Conservation (phyloP, 2,113 vertebrate genomes). For the Bujurquina vittata region DNA sequence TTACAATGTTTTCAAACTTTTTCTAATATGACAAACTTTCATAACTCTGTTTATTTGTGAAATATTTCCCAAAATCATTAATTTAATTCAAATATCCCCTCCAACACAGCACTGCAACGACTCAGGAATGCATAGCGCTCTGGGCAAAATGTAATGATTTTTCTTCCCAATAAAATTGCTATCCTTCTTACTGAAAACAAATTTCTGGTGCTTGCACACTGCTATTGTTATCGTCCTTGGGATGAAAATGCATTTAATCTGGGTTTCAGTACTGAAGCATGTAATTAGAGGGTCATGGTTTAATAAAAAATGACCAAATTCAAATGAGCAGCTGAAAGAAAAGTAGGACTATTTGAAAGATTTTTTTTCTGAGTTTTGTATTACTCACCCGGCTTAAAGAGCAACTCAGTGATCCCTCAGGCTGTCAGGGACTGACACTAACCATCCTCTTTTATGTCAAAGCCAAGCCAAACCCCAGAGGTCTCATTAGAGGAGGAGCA, state of each 20-base stretch:
- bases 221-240: slow-evolving; percentile 40
- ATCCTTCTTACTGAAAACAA: slow-evolving; percentile 35
- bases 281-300: slow-evolving; percentile 42
- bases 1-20: not conserved
- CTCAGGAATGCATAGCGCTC: slow-evolving; percentile 16
- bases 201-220: slow-evolving; percentile 36
- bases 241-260: slow-evolving; percentile 41
- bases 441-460: slow-evolving; percentile 53
- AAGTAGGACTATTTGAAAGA: not conserved
- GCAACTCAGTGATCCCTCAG: slow-evolving; percentile 29
- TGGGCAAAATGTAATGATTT: slow-evolving; percentile 45
- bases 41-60: slow-evolving; percentile 13
- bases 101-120: slow-evolving; percentile 19
- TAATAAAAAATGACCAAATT: slow-evolving; percentile 19
- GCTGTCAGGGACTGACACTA: slow-evolving; percentile 43
- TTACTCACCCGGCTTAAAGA: slow-evolving; percentile 11
- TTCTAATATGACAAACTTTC: not conserved
- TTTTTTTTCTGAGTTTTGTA: slow-evolving; percentile 20
- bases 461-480: slow-evolving; percentile 64
- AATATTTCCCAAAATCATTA: slow-evolving; percentile 22
- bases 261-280: slow-evolving; percentile 38
- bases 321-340: slow-evolving; percentile 19
- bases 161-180: slow-evolving; percentile 18
- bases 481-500: slow-evolving; percentile 72
- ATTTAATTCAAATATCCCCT: slow-evolving; percentile 30